Base-by-base conservation (phyloP, 2,888 invertebrate species). In the Protodeltote pygarga region DNA sequence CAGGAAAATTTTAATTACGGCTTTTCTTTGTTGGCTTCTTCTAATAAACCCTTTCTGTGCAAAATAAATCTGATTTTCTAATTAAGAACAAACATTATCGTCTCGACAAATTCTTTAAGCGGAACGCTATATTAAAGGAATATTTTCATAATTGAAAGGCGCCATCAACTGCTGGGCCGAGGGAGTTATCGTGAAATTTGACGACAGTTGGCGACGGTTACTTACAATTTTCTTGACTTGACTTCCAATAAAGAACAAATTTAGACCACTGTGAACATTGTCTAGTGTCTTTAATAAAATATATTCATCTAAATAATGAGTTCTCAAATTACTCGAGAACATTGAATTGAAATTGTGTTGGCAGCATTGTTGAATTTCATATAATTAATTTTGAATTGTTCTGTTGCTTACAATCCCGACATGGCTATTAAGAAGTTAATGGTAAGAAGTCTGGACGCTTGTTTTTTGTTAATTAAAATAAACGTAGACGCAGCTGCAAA, bases 131-230 rank as follows among this genome's bases (percentile, higher is more conserved):
- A 79, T 76, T 79, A 74, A 76, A 69, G 71, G 71, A 77, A 77
- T 77, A 78, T 82, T 82, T 76, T 75, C 75, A 78, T 81, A 77
- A 81, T 75, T 75, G 73, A 79, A 76, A 69, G 76, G 59, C 68
- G 62, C 54, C 65, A 71, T 68, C 57, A 64, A 67, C 58, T n/a
- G n/a, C n/a, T n/a, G 52, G 55, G 55, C 47, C 45, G 58, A 58
- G 66, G 63, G 64, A 69, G 70, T 65, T 65, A 77, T 58, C 46
- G 65, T 65, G 67, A 71, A 71, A 75, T 71, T 59, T 63, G 73
- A 81, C 73, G 73, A 73, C 77, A 79, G 73, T 81, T 78, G 74
- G 72, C 69, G 66, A 72, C 71, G 75, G 70, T 77, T 73, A 62
- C 59, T 60, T 54, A 55, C 48, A 64, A 48, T 42, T 58, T 34